Percentiles rank a stretch among this genome's conserved stretches.
These are phyloP conservation scores for Himalopsyche phryganea DNA, from an alignment of 1,140 invertebrate species.

Conservation along the genomic window DNA sequence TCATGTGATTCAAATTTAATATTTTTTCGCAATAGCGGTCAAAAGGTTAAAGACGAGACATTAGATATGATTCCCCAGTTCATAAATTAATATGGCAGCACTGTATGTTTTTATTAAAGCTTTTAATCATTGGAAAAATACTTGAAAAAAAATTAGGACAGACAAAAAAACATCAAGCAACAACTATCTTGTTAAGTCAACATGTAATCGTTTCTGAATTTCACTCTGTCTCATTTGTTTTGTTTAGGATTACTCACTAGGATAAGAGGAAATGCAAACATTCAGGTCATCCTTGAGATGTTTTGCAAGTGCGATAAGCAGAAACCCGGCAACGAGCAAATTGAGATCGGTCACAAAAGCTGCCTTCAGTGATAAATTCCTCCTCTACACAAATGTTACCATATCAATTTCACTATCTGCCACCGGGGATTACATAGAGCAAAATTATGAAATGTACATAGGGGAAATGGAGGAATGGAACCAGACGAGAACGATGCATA, in stretches of 20 bases:
- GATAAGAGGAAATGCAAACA: conserved; percentile 24
- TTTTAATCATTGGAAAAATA: no score
- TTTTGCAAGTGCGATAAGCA: conserved; percentile 11
- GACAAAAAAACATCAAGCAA: no score
- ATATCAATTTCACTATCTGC: conserved; percentile 76
- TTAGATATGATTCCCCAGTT: no score
- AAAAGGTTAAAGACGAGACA: no score
- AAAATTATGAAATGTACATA: conserved; percentile 75
- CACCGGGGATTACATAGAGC: conserved; percentile 78
- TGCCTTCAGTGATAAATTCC: conserved; percentile 69
- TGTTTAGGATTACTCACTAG: conserved; percentile 15
- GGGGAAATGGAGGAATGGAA: conserved; percentile 63
- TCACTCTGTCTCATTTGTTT: not conserved
- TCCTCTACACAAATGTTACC: conserved; percentile 81
- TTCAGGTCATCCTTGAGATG: conserved; percentile 14
- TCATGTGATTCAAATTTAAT: no score
- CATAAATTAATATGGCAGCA: no score
- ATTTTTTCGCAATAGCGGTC: no score
- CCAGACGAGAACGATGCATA: conserved; percentile 66
- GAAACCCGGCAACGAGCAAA: conserved; percentile 16
- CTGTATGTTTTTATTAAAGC: no score
- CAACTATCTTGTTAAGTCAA: no score
- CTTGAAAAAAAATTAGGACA: no score
- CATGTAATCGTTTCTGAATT: not conserved
- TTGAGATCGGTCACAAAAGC: conserved; percentile 34